A percentile compares a stretch with the other conserved stretches of the same genome.
These are phyloP conservation scores for Caiman crocodilus DNA, from an alignment of 2,797 vertebrate species.

Conservation along the genomic window DNA sequence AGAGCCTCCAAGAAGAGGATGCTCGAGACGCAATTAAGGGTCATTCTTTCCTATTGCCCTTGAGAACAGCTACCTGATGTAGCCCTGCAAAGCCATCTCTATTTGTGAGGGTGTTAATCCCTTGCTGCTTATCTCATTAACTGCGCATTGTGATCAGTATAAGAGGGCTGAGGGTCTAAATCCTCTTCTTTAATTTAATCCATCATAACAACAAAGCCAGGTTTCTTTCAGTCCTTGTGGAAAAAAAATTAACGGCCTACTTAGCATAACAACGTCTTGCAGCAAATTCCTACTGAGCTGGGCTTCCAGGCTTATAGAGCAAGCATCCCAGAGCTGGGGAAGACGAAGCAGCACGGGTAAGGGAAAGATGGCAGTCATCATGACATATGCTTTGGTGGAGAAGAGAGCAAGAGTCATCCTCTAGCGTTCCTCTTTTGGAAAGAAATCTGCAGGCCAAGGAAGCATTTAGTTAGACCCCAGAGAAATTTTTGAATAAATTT, in stretches of 20 bases:
- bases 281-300: slow-evolving; percentile 22
- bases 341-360: not conserved
- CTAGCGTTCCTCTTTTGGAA: not conserved
- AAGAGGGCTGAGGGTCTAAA: slow-evolving; percentile 75
- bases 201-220: slow-evolving; percentile 71
- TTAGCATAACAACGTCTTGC: slow-evolving; percentile 65
- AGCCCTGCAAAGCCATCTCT: not conserved
- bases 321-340: not conserved
- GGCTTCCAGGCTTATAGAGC: not conserved
- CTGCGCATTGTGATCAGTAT: slow-evolving; percentile 75
- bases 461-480: not conserved
- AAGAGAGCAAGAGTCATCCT: not conserved
- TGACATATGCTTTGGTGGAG: not conserved
- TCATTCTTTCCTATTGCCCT: not conserved
- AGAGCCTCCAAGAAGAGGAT: not conserved
- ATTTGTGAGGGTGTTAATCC: slow-evolving; percentile 25
- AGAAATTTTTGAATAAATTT: not conserved
- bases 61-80: not conserved
- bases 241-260: slow-evolving; percentile 63
- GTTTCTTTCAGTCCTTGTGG: slow-evolving; percentile 71
- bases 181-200: slow-evolving; percentile 81
- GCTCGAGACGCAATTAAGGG: rapidly evolving
- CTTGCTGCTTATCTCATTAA: slow-evolving; percentile 74
- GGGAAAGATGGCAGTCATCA: not conserved
- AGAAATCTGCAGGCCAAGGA: not conserved